phyloP scores from a whole-genome alignment of 2,797 vertebrate species.

The Podargus strigoides region DNA sequence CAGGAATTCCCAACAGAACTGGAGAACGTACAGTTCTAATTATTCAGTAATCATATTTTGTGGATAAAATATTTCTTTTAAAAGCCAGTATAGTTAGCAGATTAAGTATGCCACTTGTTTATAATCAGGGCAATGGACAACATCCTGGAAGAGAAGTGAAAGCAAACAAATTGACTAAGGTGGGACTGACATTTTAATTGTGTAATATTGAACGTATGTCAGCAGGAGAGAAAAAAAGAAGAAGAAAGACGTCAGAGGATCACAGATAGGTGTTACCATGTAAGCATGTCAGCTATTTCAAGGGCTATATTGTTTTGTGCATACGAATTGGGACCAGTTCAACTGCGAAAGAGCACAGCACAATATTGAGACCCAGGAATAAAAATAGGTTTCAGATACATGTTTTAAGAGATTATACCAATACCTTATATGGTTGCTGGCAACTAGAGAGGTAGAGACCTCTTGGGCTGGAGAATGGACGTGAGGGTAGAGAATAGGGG shows the following conservation, averaged over 20 bases:
- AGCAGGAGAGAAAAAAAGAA: background rate
- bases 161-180: background rate
- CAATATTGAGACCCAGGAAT: background rate
- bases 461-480: background rate
- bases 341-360: background rate
- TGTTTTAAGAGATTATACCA: background rate
- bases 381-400: background rate
- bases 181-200: background rate
- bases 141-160: background rate
- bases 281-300: background rate
- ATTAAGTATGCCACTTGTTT: background rate
- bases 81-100: background rate
- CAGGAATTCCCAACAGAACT: background rate
- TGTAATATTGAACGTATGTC: background rate
- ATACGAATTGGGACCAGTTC: background rate
- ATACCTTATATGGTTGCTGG: background rate
- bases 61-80: background rate
- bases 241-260: background rate
- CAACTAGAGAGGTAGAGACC: background rate
- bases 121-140: background rate
- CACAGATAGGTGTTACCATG: rapidly evolving
- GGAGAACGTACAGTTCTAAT: background rate
- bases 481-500: background rate
- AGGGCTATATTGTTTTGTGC: background rate
- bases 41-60: background rate